phyloP scores from a whole-genome alignment of 1,140 invertebrate species.

The Aphidius ervi region DNA sequence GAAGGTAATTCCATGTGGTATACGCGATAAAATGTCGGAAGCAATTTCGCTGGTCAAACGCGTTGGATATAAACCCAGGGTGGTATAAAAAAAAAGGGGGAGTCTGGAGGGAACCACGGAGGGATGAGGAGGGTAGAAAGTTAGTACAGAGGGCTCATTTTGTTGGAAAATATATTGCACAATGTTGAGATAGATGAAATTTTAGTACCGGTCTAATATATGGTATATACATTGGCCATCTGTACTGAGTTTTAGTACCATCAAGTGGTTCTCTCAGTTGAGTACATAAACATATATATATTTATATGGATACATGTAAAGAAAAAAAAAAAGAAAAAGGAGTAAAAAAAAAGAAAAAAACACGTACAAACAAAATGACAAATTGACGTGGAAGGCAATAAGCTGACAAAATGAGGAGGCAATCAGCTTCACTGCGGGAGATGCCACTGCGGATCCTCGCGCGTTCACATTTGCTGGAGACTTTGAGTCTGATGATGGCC shows the following conservation, averaged over 20 bases:
- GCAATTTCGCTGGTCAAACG: conserved; percentile 15
- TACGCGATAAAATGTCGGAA: conserved; percentile 6
- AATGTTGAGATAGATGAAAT: background rate
- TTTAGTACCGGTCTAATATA: too few species aligned
- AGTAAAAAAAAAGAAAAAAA: too few species aligned
- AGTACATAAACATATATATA: too few species aligned
- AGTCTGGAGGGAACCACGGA: too few species aligned
- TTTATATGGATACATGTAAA: too few species aligned
- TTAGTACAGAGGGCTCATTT: background rate
- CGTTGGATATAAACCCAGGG: background rate
- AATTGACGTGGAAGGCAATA: conserved; percentile 40
- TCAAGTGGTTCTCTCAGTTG: conserved; percentile 28
- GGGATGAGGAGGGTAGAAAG: background rate
- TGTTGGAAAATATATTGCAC: background rate
- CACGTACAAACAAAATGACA: conserved; percentile 29
- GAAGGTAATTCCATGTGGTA: conserved; percentile 7
- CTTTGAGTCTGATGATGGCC: background rate
- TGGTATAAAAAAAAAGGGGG: background rate
- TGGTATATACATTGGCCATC: too few species aligned
- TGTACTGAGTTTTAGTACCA: background rate
- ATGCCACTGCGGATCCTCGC: conserved; percentile 32
- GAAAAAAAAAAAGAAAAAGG: too few species aligned
- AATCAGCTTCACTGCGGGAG: conserved; percentile 38
- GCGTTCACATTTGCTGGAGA: conserved; percentile 23
- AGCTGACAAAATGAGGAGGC: conserved; percentile 39